Percentiles rank a stretch among this genome's conserved stretches.
These are phyloP conservation scores for Monochamus alternatus DNA, from an alignment of 2,888 invertebrate species.

Conservation along the genomic window DNA sequence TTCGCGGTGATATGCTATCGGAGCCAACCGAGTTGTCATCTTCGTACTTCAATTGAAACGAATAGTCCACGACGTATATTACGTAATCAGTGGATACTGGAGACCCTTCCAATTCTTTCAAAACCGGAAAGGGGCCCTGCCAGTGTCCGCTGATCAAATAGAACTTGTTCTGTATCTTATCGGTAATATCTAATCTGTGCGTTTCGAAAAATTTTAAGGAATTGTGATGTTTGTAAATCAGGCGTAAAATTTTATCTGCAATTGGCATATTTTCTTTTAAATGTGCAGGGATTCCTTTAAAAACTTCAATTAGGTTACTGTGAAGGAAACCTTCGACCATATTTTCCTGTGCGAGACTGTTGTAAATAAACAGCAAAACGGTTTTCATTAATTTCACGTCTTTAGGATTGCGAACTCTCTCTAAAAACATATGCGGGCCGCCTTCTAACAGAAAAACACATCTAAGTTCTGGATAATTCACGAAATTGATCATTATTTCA, in stretches of 20 bases:
- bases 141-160: conserved; percentile 61
- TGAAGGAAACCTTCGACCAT: conserved; percentile 57
- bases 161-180: conserved; percentile 61
- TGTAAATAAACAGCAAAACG: conserved; percentile 60
- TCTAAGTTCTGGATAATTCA: conserved; percentile 49
- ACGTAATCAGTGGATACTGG: conserved; percentile 57
- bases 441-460: conserved; percentile 52
- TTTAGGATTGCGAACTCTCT: conserved; percentile 46
- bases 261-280: conserved; percentile 49
- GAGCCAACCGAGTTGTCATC: background rate
- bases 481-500: conserved; percentile 57
- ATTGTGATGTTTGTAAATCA: conserved; percentile 59
- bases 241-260: conserved; percentile 53
- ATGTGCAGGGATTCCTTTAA: conserved; percentile 52
- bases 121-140: conserved; percentile 62
- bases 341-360: conserved; percentile 55
- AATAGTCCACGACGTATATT: conserved; percentile 65
- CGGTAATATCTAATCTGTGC: conserved; percentile 59
- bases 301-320: conserved; percentile 48
- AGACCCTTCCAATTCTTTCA: conserved; percentile 61
- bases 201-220: conserved; percentile 64
- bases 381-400: conserved; percentile 54
- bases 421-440: conserved; percentile 54
- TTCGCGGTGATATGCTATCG: no score
- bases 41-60: conserved; percentile 46